These are phyloP conservation scores for Hippocampus guttulatus DNA, from an alignment of 2,113 vertebrate genomes.

Conservation along the genomic window DNA sequence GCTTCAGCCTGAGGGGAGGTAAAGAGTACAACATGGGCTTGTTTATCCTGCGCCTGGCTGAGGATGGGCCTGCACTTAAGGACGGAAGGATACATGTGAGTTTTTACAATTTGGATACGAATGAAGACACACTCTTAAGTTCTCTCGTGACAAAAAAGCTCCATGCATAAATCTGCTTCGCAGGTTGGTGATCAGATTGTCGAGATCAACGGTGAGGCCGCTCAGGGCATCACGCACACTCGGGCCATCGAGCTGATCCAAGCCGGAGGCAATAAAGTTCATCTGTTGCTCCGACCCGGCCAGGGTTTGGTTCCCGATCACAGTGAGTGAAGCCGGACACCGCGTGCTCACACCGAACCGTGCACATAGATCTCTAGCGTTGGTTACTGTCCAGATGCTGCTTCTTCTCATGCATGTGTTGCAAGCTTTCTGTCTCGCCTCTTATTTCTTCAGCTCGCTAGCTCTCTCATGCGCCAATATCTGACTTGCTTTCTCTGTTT, in stretches of 20 bases:
- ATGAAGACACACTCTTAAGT: background rate
- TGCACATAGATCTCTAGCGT: constrained; percentile 11
- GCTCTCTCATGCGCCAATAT: constrained; percentile 40
- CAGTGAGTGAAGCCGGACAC: constrained; percentile 71
- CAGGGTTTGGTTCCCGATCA: constrained; percentile 92
- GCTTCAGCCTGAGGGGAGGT: constrained; percentile 93
- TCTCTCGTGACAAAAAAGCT: background rate
- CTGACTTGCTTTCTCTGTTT: constrained; percentile 56
- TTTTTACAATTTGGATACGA: constrained; percentile 15
- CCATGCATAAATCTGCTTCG: background rate
- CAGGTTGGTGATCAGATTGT: constrained; percentile 99
- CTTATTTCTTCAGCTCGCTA: constrained; percentile 3
- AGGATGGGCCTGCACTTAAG: constrained; percentile 88
- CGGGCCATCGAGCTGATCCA: constrained; percentile 97
- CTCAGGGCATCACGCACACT: constrained; percentile 96
- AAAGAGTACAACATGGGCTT: constrained; percentile 98
- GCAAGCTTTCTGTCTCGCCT: constrained; percentile 50
- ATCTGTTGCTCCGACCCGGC: constrained; percentile 87
- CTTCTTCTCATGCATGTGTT: constrained; percentile 56
- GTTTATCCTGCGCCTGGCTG: constrained; percentile 92
- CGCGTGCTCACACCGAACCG: constrained; percentile 1
- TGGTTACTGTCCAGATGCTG: constrained; percentile 21
- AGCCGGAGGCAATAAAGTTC: constrained; percentile 89
- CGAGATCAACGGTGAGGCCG: constrained; percentile 95
- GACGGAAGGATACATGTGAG: constrained; percentile 91